phyloP scores from a whole-genome alignment of 2,797 vertebrate genomes.

The Danio albolineatus region DNA sequence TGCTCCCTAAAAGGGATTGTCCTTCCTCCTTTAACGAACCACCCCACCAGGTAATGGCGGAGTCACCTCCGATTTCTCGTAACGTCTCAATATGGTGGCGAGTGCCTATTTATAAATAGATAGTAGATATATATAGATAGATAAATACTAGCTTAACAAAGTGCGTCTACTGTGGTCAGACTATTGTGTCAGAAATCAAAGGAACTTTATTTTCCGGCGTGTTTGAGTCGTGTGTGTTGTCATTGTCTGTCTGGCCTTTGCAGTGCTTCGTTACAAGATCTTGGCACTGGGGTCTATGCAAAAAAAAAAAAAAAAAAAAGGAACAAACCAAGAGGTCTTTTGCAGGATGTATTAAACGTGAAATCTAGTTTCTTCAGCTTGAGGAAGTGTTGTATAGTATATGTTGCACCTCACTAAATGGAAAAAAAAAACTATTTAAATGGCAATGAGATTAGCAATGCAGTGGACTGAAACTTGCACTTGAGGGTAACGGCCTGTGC shows the following conservation, averaged over 20 bases:
- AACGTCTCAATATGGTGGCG: conserved; percentile 85
- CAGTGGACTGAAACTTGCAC: conserved; percentile 65
- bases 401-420: conserved; percentile 61
- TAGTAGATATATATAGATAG: conserved; percentile 45
- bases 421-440: conserved; percentile 46
- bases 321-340: conserved; percentile 8
- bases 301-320: conserved; percentile 20
- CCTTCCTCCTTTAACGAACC: conserved; percentile 15
- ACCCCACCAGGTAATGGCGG: conserved; percentile 29
- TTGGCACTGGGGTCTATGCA: conserved; percentile 83
- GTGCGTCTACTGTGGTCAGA: conserved; percentile 78
- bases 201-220: conserved; percentile 64
- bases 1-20: conserved; percentile 1
- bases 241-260: conserved; percentile 31
- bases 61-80: conserved; percentile 74
- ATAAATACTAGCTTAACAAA: conserved; percentile 74
- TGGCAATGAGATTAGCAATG: conserved; percentile 65
- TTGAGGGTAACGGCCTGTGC: conserved; percentile 65
- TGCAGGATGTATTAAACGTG: neutral
- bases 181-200: conserved; percentile 71
- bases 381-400: conserved; percentile 13
- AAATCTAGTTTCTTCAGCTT: neutral
- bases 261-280: conserved; percentile 68
- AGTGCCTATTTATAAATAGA: conserved; percentile 83
- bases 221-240: conserved; percentile 28